Conservation (phyloP, 2,888 invertebrate genomes). For the Trissonchulus latispiculum region DNA sequence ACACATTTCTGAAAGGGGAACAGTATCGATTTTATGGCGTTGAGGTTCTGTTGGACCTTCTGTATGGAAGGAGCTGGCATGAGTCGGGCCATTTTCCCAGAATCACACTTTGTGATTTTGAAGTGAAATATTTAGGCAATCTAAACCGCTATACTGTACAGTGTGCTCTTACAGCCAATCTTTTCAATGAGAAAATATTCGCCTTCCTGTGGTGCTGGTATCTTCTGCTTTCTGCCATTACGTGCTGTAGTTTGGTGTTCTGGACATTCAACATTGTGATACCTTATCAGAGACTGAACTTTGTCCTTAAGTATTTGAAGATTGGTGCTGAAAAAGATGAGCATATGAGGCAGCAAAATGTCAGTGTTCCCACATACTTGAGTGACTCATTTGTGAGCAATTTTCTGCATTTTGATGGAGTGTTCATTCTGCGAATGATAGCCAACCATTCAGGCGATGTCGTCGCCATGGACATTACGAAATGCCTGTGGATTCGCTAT, state of each 20-base stretch:
- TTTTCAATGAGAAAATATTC: too few relatives aligned
- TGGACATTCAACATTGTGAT: constrained; percentile 6
- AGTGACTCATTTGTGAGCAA: background rate
- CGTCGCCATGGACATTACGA: background rate
- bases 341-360: too few relatives aligned
- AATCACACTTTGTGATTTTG: constrained; percentile 22
- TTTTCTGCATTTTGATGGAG: background rate
- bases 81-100: constrained; percentile 20
- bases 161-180: constrained; percentile 16
- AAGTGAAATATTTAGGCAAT: constrained; percentile 12
- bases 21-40: constrained; percentile 4
- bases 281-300: background rate
- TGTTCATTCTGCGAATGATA: background rate
- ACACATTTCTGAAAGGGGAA: background rate
- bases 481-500: background rate
- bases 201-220: constrained; percentile 18
- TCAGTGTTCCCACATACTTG: background rate
- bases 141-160: constrained; percentile 20
- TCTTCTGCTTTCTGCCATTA: background rate
- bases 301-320: constrained; percentile 5
- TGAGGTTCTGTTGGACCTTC: constrained; percentile 3
- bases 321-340: background rate
- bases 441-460: background rate
- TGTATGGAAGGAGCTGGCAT: constrained; percentile 1
- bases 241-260: background rate